Conservation (phyloP, 1,140 invertebrate species). For the Eulimnadia texana region DNA sequence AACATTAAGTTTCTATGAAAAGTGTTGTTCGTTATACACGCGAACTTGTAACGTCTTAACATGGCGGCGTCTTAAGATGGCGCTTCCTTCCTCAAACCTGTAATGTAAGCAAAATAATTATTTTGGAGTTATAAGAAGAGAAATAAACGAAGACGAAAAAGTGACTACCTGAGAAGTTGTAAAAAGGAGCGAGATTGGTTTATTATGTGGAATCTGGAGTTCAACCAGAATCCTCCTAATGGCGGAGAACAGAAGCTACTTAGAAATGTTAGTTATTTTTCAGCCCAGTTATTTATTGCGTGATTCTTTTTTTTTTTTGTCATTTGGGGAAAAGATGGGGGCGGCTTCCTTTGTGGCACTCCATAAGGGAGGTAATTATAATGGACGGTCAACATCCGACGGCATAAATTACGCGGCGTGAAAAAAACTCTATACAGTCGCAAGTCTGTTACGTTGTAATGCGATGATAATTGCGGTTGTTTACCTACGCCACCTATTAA, state of each 20-base stretch:
- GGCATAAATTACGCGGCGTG: not conserved
- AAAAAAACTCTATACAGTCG: not conserved
- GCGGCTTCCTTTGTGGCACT: not conserved
- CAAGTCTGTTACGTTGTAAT: not conserved
- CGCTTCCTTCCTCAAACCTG: not conserved
- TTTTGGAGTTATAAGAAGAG: not conserved
- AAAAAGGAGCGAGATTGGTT: not conserved
- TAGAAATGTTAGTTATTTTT: not conserved
- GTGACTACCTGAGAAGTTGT: not conserved
- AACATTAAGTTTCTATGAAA: no score
- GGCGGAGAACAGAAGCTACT: no score
- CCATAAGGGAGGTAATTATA: not conserved
- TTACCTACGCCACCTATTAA: not conserved
- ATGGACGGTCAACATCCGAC: not conserved
- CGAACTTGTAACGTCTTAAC: no score
- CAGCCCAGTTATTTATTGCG: not conserved
- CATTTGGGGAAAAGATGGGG: not conserved
- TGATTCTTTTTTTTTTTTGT: not conserved
- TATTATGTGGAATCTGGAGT: not conserved
- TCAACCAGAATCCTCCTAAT: not conserved
- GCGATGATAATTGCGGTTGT: not conserved
- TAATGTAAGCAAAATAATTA: not conserved
- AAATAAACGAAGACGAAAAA: not conserved
- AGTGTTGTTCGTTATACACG: not conserved
- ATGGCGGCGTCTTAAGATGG: no score